These are phyloP conservation scores for Virgularia gustaviana DNA, from an alignment of 92 coral and sea anemone genomes.

Conservation along the genomic window DNA sequence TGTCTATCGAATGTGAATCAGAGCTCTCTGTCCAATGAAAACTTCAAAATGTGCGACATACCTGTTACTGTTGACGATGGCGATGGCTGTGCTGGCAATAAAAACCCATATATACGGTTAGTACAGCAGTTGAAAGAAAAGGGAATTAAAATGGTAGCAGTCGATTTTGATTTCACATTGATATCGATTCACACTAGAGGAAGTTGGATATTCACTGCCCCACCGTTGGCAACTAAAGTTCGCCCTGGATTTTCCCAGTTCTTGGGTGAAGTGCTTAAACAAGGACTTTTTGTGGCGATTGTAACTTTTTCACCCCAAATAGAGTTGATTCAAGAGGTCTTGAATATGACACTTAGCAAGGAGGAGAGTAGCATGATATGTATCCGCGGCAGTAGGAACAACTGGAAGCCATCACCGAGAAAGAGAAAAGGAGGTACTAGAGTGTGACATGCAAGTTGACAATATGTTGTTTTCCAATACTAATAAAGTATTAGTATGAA, in stretches of 20 bases:
- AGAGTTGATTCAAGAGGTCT: constrained; percentile 70
- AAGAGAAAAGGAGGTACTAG: constrained; percentile 72
- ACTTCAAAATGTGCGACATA: too few species aligned
- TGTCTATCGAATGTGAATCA: too few species aligned
- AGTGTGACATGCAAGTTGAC: neutral
- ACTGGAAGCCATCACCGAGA: constrained; percentile 78
- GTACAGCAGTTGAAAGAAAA: constrained; percentile 61
- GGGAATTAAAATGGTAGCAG: constrained; percentile 83
- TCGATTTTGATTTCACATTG: constrained; percentile 87
- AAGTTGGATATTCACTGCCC: constrained; percentile 82
- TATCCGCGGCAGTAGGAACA: constrained; percentile 76
- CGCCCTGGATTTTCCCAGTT: constrained; percentile 86
- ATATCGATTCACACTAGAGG: constrained; percentile 88
- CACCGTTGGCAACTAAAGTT: constrained; percentile 69
- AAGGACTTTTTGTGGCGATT: constrained; percentile 68
- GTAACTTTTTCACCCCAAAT: constrained; percentile 93
- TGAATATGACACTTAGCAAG: constrained; percentile 61
- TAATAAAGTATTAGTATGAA: neutral
- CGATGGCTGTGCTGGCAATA: too few species aligned
- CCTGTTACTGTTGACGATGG: too few species aligned
- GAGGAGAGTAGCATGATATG: constrained; percentile 66
- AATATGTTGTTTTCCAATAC: neutral
- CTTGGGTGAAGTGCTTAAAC: constrained; percentile 60
- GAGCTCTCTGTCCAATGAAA: too few species aligned
- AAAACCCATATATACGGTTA: constrained; percentile 50